phyloP scores from a whole-genome alignment of 2,113 vertebrate species.

The Nannospalax galili region DNA sequence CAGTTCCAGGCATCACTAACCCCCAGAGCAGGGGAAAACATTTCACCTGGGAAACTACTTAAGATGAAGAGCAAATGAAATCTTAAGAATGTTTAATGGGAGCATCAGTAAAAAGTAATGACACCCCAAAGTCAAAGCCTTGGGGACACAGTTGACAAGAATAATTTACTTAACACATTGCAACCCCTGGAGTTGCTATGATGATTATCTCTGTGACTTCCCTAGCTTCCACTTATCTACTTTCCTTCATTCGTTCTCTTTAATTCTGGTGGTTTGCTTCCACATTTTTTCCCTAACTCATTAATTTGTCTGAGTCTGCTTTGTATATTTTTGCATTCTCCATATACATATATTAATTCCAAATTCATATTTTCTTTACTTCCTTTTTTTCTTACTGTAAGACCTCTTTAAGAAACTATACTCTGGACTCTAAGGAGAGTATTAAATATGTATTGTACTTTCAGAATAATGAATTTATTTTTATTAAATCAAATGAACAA shows the following conservation, averaged over 20 bases:
- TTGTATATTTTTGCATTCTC: background rate
- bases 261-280: conserved; percentile 6
- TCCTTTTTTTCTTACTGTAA: background rate
- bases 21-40: background rate
- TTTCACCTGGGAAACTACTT: background rate
- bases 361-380: conserved; percentile 16
- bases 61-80: conserved; percentile 47
- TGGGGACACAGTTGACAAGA: background rate
- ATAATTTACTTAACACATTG: conserved; percentile 30
- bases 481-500: conserved; percentile 35
- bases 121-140: background rate
- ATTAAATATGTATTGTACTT: background rate
- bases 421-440: background rate
- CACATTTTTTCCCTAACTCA: background rate
- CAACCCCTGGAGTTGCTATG: background rate
- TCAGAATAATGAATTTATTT: background rate
- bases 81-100: background rate
- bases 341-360: background rate
- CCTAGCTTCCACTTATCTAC: background rate
- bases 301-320: background rate
- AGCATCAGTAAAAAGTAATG: conserved; percentile 16
- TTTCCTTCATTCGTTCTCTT: background rate
- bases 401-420: background rate
- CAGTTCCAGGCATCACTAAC: background rate
- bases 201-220: conserved; percentile 1